Evolutionary conservation across 2,888 invertebrate genomes (phyloP).

Genomic region (Sinohyriopsis cumingii): DNA sequence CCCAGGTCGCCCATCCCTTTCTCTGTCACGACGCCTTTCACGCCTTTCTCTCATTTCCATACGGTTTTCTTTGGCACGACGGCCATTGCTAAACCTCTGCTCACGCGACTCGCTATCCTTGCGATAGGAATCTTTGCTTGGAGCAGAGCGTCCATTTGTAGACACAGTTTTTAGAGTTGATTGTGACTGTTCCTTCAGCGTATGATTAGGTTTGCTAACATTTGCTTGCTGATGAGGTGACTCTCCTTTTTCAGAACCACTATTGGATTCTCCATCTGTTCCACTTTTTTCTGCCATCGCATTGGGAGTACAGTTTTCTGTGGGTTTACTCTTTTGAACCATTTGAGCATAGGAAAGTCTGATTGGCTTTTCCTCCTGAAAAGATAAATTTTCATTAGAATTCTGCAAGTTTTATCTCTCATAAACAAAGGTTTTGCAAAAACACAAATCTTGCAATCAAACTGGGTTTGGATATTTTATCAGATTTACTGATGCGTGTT

Average conservation of each 20-base stretch:
- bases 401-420: no score
- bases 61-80: conserved; percentile 94
- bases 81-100: conserved; percentile 81
- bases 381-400: no score
- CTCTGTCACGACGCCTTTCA: conserved; percentile 30
- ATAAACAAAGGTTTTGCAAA: no score
- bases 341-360: conserved; percentile 64
- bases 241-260: conserved; percentile 14
- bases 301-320: conserved; percentile 26
- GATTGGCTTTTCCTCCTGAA: conserved; percentile 19
- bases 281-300: conserved; percentile 6
- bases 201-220: conserved; percentile 28
- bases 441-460: no score
- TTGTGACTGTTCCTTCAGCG: conserved; percentile 51
- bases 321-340: conserved; percentile 50
- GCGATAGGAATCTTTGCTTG: conserved; percentile 21
- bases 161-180: conserved; percentile 32
- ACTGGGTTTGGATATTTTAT: no score
- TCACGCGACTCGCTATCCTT: conserved; percentile 49
- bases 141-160: conserved; percentile 26
- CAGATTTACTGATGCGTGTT: no score
- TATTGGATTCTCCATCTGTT: background rate
- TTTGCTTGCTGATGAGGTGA: conserved; percentile 12
- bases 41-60: conserved; percentile 55
- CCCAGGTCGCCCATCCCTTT: background rate